A percentile compares a stretch with the other conserved stretches of the same genome.
Evolutionary conservation across 2,113 vertebrate species (phyloP).

Genomic region (Gymnocephalus cernua): DNA sequence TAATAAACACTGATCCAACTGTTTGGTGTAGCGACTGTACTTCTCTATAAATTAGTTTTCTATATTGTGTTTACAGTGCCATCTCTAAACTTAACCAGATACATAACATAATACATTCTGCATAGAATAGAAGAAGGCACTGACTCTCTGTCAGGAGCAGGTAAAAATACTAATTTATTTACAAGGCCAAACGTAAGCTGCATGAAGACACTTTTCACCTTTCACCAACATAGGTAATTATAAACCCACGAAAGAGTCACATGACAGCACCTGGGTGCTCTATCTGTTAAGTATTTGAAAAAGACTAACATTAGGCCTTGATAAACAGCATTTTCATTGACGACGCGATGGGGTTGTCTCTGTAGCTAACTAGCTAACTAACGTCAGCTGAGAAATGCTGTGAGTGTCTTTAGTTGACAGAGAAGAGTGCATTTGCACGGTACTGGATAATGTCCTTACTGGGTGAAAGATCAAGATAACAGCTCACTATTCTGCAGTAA

Average conservation of each 20-base stretch:
- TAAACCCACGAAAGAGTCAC: background rate
- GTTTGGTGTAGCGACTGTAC: background rate
- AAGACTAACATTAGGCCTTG: no score
- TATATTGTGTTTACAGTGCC: background rate
- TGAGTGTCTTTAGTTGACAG: background rate
- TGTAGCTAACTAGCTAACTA: background rate
- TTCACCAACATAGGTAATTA: background rate
- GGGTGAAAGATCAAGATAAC: constrained; percentile 27
- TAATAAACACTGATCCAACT: background rate
- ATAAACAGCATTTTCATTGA: background rate
- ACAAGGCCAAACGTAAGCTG: background rate
- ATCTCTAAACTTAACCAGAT: background rate
- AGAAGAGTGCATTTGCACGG: background rate
- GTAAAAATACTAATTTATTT: background rate
- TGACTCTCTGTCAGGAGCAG: background rate
- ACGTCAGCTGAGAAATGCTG: background rate
- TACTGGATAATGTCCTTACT: constrained; percentile 1
- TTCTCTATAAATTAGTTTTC: background rate
- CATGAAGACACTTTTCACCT: background rate
- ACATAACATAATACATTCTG: background rate
- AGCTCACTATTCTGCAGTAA: background rate
- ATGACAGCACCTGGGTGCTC: no score
- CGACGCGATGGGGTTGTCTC: background rate
- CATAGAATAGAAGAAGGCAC: background rate
- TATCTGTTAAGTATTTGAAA: no score